Conservation (phyloP, 2,888 invertebrate species). For the Phyllotreta striolata region DNA sequence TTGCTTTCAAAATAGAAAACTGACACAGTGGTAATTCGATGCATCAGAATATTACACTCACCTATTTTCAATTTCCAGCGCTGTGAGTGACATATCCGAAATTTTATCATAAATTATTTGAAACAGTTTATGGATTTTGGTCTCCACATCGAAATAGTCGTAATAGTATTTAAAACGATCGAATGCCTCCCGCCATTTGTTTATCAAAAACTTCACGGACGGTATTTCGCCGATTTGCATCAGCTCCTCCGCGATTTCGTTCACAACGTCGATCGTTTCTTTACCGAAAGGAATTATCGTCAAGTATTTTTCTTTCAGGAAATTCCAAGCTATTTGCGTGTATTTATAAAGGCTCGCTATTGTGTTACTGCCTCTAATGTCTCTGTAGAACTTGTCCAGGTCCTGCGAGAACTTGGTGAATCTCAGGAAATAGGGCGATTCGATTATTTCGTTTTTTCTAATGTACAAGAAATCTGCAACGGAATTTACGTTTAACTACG, state of each 20-base stretch:
- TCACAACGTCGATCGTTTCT: constrained; percentile 69
- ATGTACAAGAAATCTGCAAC: constrained; percentile 78
- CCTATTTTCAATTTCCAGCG: constrained; percentile 81
- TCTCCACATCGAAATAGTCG: constrained; percentile 77
- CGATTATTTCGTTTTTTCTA: constrained; percentile 79
- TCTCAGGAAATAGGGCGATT: constrained; percentile 82
- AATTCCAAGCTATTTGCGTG: constrained; percentile 70
- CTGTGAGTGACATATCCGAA: constrained; percentile 77
- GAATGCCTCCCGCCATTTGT: constrained; percentile 69
- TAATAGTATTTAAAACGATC: constrained; percentile 75
- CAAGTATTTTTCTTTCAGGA: constrained; percentile 73
- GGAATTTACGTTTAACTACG: constrained; percentile 22
- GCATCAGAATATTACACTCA: constrained; percentile 54
- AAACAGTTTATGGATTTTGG: constrained; percentile 70
- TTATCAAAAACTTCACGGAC: constrained; percentile 66
- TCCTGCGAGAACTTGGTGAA: constrained; percentile 83
- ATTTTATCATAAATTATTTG: constrained; percentile 75
- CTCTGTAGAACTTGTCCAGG: constrained; percentile 80
- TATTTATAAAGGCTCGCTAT: constrained; percentile 83
- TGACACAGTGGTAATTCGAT: constrained; percentile 5
- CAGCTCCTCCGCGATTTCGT: constrained; percentile 70
- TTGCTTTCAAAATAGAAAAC: constrained; percentile 17
- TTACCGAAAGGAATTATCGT: constrained; percentile 73
- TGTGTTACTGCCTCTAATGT: constrained; percentile 78
- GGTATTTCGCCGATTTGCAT: constrained; percentile 70